Percentiles rank a stretch among this genome's conserved stretches.
Conservation (phyloP, 2,888 invertebrate species). For the Standfussiana lucernea region DNA sequence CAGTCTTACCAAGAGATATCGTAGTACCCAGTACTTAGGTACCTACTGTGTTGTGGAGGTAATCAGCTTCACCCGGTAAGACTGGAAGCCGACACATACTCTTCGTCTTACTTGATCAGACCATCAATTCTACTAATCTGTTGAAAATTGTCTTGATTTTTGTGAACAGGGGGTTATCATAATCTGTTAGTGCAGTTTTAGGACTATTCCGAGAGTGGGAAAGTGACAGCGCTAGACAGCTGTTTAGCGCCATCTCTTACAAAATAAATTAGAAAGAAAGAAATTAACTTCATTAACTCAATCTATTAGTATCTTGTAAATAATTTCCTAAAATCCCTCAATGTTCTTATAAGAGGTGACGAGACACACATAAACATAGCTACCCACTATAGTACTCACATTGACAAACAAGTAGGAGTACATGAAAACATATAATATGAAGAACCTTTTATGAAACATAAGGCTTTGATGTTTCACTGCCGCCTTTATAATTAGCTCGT, state of each 20-base stretch:
- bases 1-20: too few relatives aligned
- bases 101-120: background rate
- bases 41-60: too few relatives aligned
- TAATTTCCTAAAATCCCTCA: background rate
- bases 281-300: background rate
- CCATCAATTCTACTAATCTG: background rate
- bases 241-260: too few relatives aligned
- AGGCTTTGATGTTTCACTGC: constrained; percentile 72
- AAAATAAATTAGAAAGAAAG: too few relatives aligned
- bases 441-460: constrained; percentile 64
- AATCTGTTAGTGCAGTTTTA: too few relatives aligned
- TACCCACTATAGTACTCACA: background rate
- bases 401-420: background rate
- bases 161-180: too few relatives aligned
- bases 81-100: too few relatives aligned
- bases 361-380: background rate
- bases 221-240: too few relatives aligned
- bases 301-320: background rate
- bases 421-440: constrained; percentile 43
- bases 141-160: background rate
- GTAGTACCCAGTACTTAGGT: too few relatives aligned
- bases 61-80: too few relatives aligned
- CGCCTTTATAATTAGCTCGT: constrained; percentile 72
- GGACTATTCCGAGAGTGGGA: too few relatives aligned
- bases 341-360: background rate